Evolutionary conservation across 2,888 invertebrate genomes (phyloP), one percentile per base, ranked within the genome.

Genomic region (Eugnorisma glareosa): DNA sequence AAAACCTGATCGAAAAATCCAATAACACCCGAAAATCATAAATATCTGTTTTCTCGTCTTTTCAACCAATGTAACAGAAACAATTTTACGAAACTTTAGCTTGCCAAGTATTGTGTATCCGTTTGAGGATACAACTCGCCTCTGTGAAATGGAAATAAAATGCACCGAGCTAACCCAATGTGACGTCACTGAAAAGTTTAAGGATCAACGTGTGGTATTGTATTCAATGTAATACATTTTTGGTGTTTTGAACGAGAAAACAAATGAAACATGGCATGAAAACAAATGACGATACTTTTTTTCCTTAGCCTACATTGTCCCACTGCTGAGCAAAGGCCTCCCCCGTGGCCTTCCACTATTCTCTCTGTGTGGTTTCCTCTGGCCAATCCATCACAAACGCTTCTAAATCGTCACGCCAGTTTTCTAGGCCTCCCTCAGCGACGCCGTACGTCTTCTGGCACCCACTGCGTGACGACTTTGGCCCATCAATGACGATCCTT

Each of bases 61-160:
- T 21, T 35, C 37, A n/a, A 24, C n/a, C 40, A 40, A 28, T 57
- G 37, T 71, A 43, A 77, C 28, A 57, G 35, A 82, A 74, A 72
- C 73, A 82, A 78, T 74, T 64, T 54, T 61, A 72, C 35, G 21
- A 45, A 82, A 66, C 71, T 61, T 66, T n/a, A 73, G n/a, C 59
- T 57, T 45, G 43, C 63, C 70, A 67, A 79, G 37, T 67, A 15
- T 72, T 61, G 15, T 61, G 37, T 67, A n/a, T n/a, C n/a, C n/a
- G n/a, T n/a, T n/a, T n/a, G n/a, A n/a, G 59, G 28, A 40, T 75
- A 70, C 24, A 40, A 24, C 54, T 57, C 37, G 68, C 51, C 10
- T 40, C 18, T 15, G 37, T 51, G n/a, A 70, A 70, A 64, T 75
- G 8, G 45, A 79, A 75, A 37, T 8, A 13, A 69, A 68, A 75